Evolutionary conservation across 2,113 vertebrate genomes (phyloP).

Genomic region (Vimba vimba): DNA sequence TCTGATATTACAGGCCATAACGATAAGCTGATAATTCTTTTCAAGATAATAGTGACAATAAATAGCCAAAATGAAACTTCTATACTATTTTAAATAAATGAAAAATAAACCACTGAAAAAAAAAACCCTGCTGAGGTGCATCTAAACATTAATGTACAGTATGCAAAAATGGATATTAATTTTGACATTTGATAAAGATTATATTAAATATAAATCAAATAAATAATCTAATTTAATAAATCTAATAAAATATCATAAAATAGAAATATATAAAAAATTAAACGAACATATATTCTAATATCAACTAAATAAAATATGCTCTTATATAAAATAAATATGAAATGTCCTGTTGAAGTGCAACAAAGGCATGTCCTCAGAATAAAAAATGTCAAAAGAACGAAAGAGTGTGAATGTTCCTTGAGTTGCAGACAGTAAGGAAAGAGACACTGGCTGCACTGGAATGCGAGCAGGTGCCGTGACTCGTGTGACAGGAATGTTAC

Average conservation of each 20-base stretch:
- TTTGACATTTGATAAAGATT: background rate
- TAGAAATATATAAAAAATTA: background rate
- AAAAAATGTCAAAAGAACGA: background rate
- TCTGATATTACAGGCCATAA: background rate
- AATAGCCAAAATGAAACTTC: background rate
- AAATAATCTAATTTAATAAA: no score
- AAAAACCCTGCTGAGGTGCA: background rate
- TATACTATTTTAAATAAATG: background rate
- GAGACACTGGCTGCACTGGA: slow-evolving; percentile 3
- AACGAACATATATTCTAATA: background rate
- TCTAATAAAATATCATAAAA: background rate
- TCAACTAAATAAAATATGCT: background rate
- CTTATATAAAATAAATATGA: background rate
- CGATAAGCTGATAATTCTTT: background rate
- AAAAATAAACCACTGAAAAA: background rate
- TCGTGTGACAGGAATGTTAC: slow-evolving; percentile 36
- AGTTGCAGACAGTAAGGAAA: background rate
- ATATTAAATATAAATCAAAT: background rate
- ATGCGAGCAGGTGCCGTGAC: slow-evolving; percentile 32
- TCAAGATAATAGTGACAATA: background rate
- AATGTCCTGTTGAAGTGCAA: background rate
- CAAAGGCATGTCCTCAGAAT: background rate
- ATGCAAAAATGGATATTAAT: background rate
- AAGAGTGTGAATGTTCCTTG: background rate
- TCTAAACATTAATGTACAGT: background rate